A percentile compares a stretch with the other conserved stretches of the same genome.
Evolutionary conservation across 2,888 invertebrate species (phyloP).

Genomic region (Drosophila buzzatii): DNA sequence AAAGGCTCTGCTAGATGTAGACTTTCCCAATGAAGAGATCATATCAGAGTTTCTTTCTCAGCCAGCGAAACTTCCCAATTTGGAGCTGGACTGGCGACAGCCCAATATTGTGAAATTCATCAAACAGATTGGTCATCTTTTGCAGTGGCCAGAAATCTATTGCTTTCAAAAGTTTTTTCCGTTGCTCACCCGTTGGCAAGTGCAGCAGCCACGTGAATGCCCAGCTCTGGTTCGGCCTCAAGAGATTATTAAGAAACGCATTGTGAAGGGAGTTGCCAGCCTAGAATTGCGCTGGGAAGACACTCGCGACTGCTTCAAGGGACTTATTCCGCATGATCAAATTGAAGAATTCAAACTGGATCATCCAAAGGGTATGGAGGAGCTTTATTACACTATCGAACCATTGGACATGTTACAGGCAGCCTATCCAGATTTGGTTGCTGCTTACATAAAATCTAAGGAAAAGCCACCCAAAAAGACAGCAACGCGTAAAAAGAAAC

Average conservation of each 20-base stretch:
- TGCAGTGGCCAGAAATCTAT: conserved; percentile 92
- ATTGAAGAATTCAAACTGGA: conserved; percentile 86
- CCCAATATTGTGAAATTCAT: conserved; percentile 90
- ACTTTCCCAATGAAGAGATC: conserved; percentile 91
- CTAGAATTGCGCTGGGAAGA: conserved; percentile 91
- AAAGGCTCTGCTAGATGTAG: conserved; percentile 88
- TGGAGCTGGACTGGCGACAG: conserved; percentile 88
- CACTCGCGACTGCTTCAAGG: conserved; percentile 86
- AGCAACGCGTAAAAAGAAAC: conserved; percentile 56
- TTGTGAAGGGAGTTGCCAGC: conserved; percentile 88
- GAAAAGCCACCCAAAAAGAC: conserved; percentile 86
- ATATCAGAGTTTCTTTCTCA: conserved; percentile 90
- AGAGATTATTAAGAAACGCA: conserved; percentile 87
- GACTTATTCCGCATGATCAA: conserved; percentile 88
- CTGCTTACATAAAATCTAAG: conserved; percentile 87
- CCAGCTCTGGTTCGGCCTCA: conserved; percentile 85
- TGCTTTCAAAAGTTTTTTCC: conserved; percentile 92
- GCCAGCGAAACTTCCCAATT: conserved; percentile 86
- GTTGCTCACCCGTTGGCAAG: conserved; percentile 91
- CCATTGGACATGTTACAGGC: conserved; percentile 88
- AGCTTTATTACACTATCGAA: conserved; percentile 89
- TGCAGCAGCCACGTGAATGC: conserved; percentile 59
- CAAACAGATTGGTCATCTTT: conserved; percentile 88
- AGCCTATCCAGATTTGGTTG: conserved; percentile 89
- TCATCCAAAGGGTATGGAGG: conserved; percentile 85